These are phyloP conservation scores for Serilophus lunatus DNA, from an alignment of 2,113 vertebrate species.

Conservation along the genomic window DNA sequence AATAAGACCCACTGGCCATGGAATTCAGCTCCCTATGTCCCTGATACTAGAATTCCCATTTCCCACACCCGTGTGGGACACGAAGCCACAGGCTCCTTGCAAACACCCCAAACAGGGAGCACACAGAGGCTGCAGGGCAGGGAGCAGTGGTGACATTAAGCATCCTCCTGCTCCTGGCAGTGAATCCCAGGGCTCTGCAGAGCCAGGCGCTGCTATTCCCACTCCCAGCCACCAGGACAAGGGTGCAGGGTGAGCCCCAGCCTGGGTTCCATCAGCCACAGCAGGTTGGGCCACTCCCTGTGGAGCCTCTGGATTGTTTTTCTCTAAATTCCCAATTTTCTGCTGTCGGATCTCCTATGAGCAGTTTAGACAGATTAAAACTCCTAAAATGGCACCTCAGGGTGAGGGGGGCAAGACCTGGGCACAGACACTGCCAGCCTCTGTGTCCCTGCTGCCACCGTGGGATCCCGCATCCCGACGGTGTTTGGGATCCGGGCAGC, in stretches of 20 bases:
- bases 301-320: background rate
- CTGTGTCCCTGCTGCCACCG: fast-evolving
- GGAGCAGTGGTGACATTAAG: background rate
- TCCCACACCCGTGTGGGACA: fast-evolving
- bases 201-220: background rate
- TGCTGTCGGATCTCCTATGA: background rate
- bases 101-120: fast-evolving
- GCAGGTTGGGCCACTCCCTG: background rate
- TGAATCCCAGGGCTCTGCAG: fast-evolving
- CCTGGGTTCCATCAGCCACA: fast-evolving
- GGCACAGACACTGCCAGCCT: background rate
- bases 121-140: background rate
- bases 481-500: fast-evolving
- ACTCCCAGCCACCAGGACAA: fast-evolving
- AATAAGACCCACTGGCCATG: background rate
- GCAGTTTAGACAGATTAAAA: background rate
- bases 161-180: background rate
- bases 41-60: background rate
- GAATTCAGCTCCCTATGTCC: background rate
- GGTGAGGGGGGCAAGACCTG: fast-evolving
- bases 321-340: background rate
- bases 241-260: background rate
- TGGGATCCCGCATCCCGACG: fast-evolving
- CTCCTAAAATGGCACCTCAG: background rate
- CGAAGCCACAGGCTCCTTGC: fast-evolving